A percentile compares a stretch with the other conserved stretches of the same genome.
These are phyloP conservation scores for Patella caerulea DNA, from an alignment of 2,888 invertebrate genomes.

Conservation along the genomic window DNA sequence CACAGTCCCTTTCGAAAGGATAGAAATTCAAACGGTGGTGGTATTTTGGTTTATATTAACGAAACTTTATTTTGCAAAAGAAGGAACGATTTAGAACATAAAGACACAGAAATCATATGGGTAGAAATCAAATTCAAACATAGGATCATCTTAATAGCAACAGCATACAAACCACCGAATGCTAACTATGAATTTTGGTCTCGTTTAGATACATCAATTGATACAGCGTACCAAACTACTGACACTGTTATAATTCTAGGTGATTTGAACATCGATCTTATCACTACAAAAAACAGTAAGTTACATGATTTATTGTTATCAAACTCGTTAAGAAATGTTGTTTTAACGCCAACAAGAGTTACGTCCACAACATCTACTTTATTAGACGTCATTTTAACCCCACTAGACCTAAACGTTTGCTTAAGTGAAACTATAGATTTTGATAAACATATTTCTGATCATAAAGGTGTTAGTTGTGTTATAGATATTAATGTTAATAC, in stretches of 20 bases:
- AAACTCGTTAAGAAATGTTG: background rate
- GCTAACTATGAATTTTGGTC: background rate
- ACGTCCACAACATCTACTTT: background rate
- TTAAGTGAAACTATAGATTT: background rate
- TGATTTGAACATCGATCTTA: background rate
- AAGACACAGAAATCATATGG: background rate
- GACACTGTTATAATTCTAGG: background rate
- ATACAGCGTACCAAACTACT: background rate
- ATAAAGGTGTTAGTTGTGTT: background rate
- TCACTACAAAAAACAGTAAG: background rate
- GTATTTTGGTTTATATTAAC: background rate
- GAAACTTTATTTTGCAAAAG: background rate
- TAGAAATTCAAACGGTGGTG: background rate
- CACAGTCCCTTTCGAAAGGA: background rate
- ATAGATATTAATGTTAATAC: too few species aligned
- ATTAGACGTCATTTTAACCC: background rate
- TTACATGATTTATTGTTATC: background rate
- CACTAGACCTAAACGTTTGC: background rate
- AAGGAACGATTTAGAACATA: background rate
- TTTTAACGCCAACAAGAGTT: background rate
- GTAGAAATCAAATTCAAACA: background rate
- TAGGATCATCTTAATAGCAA: background rate
- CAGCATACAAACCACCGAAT: background rate
- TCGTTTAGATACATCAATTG: background rate
- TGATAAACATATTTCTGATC: background rate